Conservation (phyloP, 2,888 invertebrate genomes). For the Spilarctia lutea region DNA sequence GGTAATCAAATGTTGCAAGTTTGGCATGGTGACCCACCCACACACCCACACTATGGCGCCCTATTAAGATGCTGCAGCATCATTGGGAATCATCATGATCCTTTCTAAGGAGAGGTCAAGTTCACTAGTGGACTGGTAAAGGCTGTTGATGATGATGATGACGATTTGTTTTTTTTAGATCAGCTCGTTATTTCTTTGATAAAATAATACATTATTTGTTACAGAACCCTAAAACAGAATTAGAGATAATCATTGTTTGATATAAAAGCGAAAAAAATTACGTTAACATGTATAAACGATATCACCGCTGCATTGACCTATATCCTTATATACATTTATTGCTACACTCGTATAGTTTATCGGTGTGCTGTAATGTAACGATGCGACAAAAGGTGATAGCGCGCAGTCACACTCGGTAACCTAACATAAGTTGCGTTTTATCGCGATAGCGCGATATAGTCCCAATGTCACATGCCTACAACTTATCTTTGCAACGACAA, state of each 20-base stretch:
- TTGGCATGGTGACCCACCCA: no score
- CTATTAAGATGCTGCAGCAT: no score
- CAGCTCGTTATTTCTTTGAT: background rate
- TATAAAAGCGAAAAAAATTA: background rate
- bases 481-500: slow-evolving; percentile 1
- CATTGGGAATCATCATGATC: no score
- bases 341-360: background rate
- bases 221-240: background rate
- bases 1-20: no score
- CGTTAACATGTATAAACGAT: slow-evolving; percentile 3
- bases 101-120: no score
- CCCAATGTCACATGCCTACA: background rate
- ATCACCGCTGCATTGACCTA: slow-evolving; percentile 8
- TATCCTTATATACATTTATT: background rate
- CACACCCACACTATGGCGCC: no score
- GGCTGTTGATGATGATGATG: no score
- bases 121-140: no score
- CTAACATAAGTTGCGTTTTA: slow-evolving; percentile 1
- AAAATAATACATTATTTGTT: background rate
- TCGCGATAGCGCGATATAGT: slow-evolving; percentile 9
- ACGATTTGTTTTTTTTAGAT: background rate
- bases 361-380: slow-evolving; percentile 9
- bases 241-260: background rate
- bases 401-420: slow-evolving; percentile 10
- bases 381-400: slow-evolving; percentile 4